These are phyloP conservation scores for Microcebus ravelobensis DNA, from an alignment of 2,113 vertebrate genomes.

Conservation along the genomic window DNA sequence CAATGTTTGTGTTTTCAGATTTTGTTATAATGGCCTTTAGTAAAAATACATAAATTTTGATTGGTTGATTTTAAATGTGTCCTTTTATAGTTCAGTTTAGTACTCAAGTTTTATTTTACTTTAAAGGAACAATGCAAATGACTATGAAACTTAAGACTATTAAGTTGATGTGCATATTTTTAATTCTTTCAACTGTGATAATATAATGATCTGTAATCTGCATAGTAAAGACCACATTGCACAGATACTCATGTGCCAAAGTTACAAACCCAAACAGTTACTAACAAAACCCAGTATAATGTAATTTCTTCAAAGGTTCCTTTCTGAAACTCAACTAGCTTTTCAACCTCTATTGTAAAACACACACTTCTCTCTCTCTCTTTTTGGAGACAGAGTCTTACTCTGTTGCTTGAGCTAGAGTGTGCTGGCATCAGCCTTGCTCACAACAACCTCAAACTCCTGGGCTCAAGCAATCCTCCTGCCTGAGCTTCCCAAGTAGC, in stretches of 20 bases:
- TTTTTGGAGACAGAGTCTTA: no score
- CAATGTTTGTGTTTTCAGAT: background rate
- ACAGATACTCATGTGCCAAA: background rate
- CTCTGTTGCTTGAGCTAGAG: no score
- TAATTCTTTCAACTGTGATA: slow-evolving; percentile 34
- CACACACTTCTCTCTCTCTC: background rate
- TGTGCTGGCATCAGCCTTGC: no score
- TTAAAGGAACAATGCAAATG: background rate
- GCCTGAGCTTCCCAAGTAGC: no score
- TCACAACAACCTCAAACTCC: no score
- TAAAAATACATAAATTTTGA: slow-evolving; percentile 39
- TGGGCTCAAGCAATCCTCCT: no score
- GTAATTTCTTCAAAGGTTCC: background rate
- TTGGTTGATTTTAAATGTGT: slow-evolving; percentile 22
- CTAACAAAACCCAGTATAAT: background rate
- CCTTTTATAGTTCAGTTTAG: background rate
- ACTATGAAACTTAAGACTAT: slow-evolving; percentile 5
- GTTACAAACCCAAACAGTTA: slow-evolving; percentile 20
- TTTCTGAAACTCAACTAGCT: background rate
- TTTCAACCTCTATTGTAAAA: background rate
- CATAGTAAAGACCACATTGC: background rate
- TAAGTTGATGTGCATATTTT: slow-evolving; percentile 48
- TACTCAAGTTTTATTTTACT: slow-evolving; percentile 42
- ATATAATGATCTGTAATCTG: background rate
- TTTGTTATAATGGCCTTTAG: slow-evolving; percentile 7